These are phyloP conservation scores for Bucorvus abyssinicus DNA, from an alignment of 2,797 vertebrate genomes.

Conservation along the genomic window DNA sequence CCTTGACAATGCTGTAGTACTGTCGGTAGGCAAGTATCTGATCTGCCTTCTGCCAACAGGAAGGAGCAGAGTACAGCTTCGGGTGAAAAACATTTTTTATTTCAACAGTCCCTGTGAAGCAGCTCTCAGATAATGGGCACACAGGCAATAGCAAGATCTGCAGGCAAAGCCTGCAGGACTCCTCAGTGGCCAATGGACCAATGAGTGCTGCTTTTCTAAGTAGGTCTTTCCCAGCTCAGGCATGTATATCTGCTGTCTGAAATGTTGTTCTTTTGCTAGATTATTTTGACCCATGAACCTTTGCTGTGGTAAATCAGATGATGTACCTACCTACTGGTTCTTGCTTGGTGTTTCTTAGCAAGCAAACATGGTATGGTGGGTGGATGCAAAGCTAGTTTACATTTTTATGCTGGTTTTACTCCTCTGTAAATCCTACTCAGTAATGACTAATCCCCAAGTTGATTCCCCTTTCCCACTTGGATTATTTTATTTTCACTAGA, in stretches of 20 bases:
- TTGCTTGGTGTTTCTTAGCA: slow-evolving; percentile 49
- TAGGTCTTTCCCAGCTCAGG: not conserved
- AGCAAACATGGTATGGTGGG: slow-evolving; percentile 67
- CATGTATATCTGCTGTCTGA: not conserved
- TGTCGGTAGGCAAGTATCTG: not conserved
- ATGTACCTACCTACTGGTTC: slow-evolving; percentile 47
- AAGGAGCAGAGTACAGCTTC: not conserved
- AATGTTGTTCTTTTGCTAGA: not conserved
- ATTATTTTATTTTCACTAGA: slow-evolving; percentile 56
- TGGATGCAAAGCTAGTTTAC: slow-evolving; percentile 71
- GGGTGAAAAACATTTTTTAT: not conserved
- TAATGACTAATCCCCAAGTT: slow-evolving; percentile 67
- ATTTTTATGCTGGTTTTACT: slow-evolving; percentile 67
- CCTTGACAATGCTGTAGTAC: not conserved
- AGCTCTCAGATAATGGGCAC: rapidly evolving
- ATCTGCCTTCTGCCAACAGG: not conserved
- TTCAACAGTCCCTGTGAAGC: not conserved
- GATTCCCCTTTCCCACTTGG: slow-evolving; percentile 59
- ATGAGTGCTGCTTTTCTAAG: not conserved
- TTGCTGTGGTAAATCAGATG: slow-evolving; percentile 54
- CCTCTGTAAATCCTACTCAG: slow-evolving; percentile 74
- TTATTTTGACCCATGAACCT: slow-evolving; percentile 9
- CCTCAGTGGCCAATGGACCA: rapidly evolving
- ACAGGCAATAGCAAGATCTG: not conserved
- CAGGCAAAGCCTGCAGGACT: not conserved